Base-by-base conservation (phyloP, 2,888 invertebrate genomes). In the Drosophila peninsularis region DNA sequence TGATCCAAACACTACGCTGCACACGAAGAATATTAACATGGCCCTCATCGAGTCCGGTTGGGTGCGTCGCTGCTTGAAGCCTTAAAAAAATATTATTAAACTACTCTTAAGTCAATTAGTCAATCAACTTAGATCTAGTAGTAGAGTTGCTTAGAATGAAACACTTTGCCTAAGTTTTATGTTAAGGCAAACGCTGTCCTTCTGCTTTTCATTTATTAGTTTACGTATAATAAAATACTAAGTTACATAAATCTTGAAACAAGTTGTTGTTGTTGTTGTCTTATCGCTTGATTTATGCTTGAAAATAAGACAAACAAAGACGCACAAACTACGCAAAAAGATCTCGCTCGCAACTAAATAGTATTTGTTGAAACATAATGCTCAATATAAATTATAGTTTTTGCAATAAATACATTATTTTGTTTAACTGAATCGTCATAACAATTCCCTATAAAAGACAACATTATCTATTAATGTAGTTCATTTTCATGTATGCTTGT, bases 171-270 rank as follows among this genome's bases (percentile, higher is more conserved):
- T 75, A 64, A 64, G 90, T 90, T 11, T 71, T 77, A 44, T 88
- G 88, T 89, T 90, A 90, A 91, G 90, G 91, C 90, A 91, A 90
- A 91, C 91, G 90, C 90, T 91, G 90, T 91, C 92, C 92, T 91
- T 90, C 91, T 91, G 90, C 90, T 91, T 90, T 91, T 91, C 89
- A 79, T 90, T 90, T 91, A 90, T 91, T 91, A 89, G 90, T 91
- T 92, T 90, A 90, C 90, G 90, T 91, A 90, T 91, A 91, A 90
- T 92, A 91, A 91, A 91, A 91, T 91, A 91, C 91, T 90, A 91
- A 91, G 90, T 89, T 90, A 85, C 83, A 85, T 85, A 88, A 85
- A 83, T 87, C 79, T 73, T 80, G 78, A 74, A 76, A 87, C 80
- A 89, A 88, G 60, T 65, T 76, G 62, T 49, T 75, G 58, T 49